Base-by-base conservation (phyloP, 2,797 vertebrate genomes). In the Eulemur mongoz region DNA sequence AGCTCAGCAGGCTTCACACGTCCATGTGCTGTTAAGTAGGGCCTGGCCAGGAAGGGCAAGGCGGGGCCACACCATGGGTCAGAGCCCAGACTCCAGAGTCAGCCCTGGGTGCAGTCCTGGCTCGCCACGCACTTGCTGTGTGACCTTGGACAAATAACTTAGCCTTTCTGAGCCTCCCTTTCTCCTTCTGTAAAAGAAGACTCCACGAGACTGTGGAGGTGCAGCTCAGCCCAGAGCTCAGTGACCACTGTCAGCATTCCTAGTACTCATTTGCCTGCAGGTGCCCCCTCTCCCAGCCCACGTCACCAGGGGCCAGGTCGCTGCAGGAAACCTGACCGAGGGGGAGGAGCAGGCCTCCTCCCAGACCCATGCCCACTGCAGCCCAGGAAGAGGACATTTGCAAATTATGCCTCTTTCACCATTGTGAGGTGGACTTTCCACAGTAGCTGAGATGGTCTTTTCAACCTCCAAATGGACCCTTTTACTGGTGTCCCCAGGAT, bases 231-330 rank as follows among this genome's bases (percentile, higher is more conserved):
- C 67, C 78, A 14, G 65, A 38, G 48, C 87, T 63, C 65, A 22
- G 0, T 14, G 72, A 17, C 43, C 2, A 0, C 7, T 1, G 15
- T 65, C 11, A 5, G 17, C 0, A 0, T n/a, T 38, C 70, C 65
- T 15, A 14, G 52, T 45, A 8, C 32, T 57, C 0, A 0, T 54
- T 48, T 23, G 20, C 57, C 61, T 20, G 17, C 18, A 72, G 59
- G 73, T 61, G 54, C n/a, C 43, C 0, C 0, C 17, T 18, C 40
- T 70, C 43, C 38, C 2, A 10, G 12, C 30, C 14, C 1, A 0
- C 2, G 11, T 59, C 76, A 76, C 52, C 43, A 88, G 70, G 12
- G 2, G 8, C 43, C 54, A 73, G 80, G 70, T 25, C 30, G 4
- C 80, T 67, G 30, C 61, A 61, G 89, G 32, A 80, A 80, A 32